Evolutionary conservation across 2,113 vertebrate genomes (phyloP), one percentile per base, ranked within the genome.

Genomic region (Trogon melanurus): DNA sequence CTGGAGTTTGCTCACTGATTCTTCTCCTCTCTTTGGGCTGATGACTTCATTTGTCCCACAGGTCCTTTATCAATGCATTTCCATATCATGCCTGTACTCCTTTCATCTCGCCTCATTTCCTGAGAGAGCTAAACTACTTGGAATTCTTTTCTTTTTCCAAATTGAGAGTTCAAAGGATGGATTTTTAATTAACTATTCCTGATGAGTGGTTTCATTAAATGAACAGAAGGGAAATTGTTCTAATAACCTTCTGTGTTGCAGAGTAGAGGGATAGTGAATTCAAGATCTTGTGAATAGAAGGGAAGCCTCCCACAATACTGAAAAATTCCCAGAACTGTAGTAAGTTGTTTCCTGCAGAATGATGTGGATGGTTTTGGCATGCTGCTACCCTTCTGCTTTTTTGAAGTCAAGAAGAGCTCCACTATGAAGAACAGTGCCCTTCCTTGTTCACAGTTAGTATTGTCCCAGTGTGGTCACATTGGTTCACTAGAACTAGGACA

Each of bases 91-190:
- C 34, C 79, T 30, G n/a, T 27, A 51, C 56, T 93, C 56, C 65
- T 97, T 96, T 95, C 79, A 95, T 95, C 90, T 94, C 1, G 12
- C 62, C 62, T 96, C 92, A 94, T 97, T 96, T 96, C 95, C 95
- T 88, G 88, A 81, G 85, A 90, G 65, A 69, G 69, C 48, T 84
- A 71, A 96, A 96, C 82, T 88, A 32, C 85, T 92, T 81, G 90
- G 92, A 94, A 94, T 96, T 94, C 90, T 73, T 95, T 92, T 94
- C 45, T 87, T 96, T 95, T 78, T 61, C 92, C 93, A 91, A 80
- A 91, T 61, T 72, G 38, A 85, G 90, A 84, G 93, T 95, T 96
- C 79, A 96, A 96, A 96, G 91, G 89, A 88, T 71, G 82, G 64
- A 78, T 90, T 95, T 95, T 93, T 96, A 88, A 92, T 92, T 92